Base-by-base conservation (phyloP, 2,797 vertebrate genomes). In the Amphiprion clarkii region DNA sequence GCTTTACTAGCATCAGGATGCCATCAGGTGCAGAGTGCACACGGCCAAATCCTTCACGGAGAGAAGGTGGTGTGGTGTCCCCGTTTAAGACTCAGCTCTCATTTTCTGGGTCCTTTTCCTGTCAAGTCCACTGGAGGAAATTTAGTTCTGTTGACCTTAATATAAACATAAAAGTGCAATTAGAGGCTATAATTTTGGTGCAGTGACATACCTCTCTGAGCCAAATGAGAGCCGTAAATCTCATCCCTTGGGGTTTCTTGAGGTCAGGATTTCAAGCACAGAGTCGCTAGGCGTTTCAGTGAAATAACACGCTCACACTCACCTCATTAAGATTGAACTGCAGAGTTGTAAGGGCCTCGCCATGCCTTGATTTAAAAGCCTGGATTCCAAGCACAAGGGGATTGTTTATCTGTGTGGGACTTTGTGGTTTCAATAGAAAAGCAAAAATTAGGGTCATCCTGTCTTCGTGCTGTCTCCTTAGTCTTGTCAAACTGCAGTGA, bases 261-360 rank as follows among this genome's bases (percentile, higher is more conserved):
- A 87, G 88, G 89, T 92, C 88, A 90, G 71, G 74, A 82, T 86
- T 87, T 68, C 82, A 86, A 85, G 82, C 86, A 51, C 61, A 63
- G 76, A 79, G 80, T 90, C 63, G 39, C 77, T 48, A 79, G 74
- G 76, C 67, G 75, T 90, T 89, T 89, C 65, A 79, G 67, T 79
- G 66, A 84, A 90, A 89, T 81, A 88, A 89, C 82, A 91, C 88
- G 76, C 85, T 91, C 87, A 83, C 78, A 81, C 78, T 87, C 89
- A 91, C 81, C 83, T 91, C 87, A 86, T 92, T 90, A 91, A 83
- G 86, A 85, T 69, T 69, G 57, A 80, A 66, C 81, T 84, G 61
- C 74, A 69, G 82, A 79, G 84, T 60, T 78, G 66, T 79, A 62
- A 65, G 65, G 68, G 83, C 78, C 74, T 87, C 76, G 64, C 62